Conservation (phyloP, 2,888 invertebrate genomes). For the Drosophila acutilabella region DNA sequence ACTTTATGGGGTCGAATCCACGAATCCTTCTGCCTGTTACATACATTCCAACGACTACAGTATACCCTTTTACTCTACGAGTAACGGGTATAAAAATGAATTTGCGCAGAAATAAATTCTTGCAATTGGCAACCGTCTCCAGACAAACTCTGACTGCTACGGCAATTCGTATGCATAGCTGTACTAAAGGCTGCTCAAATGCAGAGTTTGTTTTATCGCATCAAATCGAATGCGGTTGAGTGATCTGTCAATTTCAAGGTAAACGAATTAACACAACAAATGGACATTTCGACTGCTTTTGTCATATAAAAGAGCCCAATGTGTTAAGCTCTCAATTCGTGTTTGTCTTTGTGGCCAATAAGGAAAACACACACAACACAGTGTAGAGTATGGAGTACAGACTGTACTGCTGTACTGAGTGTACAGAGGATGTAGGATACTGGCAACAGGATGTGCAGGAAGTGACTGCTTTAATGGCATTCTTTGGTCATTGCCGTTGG, state of each 20-base stretch:
- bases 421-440: background rate
- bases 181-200: background rate
- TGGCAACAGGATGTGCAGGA: conserved; percentile 20
- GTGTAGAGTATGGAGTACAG: background rate
- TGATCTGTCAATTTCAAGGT: conserved; percentile 47
- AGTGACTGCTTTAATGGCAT: conserved; percentile 53
- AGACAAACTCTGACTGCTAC: background rate
- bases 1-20: no score
- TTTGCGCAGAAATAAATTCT: no score
- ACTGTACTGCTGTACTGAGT: background rate
- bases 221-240: conserved; percentile 24
- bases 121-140: background rate
- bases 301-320: conserved; percentile 15
- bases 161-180: no score
- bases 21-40: no score
- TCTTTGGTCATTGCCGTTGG: conserved; percentile 27
- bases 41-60: no score
- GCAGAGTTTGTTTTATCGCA: conserved; percentile 16
- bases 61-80: no score
- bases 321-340: conserved; percentile 12
- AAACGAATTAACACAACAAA: conserved; percentile 42
- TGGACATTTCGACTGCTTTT: conserved; percentile 15
- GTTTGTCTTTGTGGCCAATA: conserved; percentile 1
- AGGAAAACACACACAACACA: background rate
- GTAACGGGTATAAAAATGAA: no score